Conservation (phyloP, 2,113 vertebrate genomes). For the Cisticola juncidis region DNA sequence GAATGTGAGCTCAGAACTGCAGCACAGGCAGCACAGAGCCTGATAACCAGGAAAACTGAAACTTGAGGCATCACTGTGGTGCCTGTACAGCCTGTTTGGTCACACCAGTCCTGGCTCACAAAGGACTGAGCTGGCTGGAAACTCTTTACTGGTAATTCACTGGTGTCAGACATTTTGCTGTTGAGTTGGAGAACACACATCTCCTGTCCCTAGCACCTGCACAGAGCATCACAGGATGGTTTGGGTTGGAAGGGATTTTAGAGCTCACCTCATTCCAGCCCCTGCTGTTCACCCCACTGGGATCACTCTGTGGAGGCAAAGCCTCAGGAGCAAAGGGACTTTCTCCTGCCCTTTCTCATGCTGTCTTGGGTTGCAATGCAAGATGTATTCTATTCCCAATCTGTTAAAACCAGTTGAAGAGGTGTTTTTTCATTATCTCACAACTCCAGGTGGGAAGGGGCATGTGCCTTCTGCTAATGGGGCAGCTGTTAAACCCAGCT, state of each 20-base stretch:
- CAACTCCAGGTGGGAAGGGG: too few species aligned
- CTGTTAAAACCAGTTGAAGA: too few species aligned
- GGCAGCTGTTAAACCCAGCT: too few species aligned
- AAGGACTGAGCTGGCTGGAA: background rate
- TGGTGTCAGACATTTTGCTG: background rate
- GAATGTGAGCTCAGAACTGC: background rate
- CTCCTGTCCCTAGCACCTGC: background rate
- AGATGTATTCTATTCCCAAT: too few species aligned
- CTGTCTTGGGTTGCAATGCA: too few species aligned
- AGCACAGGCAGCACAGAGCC: background rate
- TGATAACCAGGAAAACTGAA: background rate
- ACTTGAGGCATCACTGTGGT: background rate
- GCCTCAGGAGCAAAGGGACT: background rate
- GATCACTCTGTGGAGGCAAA: background rate
- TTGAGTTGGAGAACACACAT: background rate
- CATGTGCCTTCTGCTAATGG: too few species aligned
- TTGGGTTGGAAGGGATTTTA: background rate
- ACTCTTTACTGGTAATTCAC: background rate
- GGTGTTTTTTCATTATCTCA: too few species aligned
- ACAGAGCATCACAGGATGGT: background rate
- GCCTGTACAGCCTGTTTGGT: background rate
- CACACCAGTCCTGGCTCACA: background rate
- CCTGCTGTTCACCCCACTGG: background rate
- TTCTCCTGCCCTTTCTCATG: background rate
- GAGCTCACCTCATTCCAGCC: background rate